These are phyloP conservation scores for Physella acuta DNA, from an alignment of 1,140 invertebrate genomes.

Conservation along the genomic window DNA sequence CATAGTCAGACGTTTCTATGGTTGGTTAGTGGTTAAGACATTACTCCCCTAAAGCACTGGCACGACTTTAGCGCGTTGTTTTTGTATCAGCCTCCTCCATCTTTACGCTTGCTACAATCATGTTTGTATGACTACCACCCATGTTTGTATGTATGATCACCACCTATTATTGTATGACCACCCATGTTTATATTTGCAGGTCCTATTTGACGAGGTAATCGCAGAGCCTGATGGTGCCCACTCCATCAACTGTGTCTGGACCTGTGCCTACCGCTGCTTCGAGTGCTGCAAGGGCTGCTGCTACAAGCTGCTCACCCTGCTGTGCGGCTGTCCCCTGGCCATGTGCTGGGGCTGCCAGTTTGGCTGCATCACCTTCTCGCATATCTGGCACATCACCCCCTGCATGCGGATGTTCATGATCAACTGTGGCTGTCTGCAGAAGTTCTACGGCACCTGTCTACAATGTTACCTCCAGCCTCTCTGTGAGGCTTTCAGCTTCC, in stretches of 20 bases:
- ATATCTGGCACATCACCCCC: conserved; percentile 59
- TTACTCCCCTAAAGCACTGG: not conserved
- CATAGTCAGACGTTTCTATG: not conserved
- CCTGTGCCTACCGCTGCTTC: conserved; percentile 71
- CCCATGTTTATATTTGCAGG: conserved; percentile 27
- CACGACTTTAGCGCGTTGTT: not conserved
- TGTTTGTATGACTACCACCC: not conserved
- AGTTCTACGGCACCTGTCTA: conserved; percentile 64
- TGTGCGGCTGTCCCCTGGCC: conserved; percentile 71
- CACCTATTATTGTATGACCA: not conserved
- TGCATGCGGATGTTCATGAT: conserved; percentile 58
- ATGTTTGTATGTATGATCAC: not conserved
- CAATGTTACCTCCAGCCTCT: conserved; percentile 68
- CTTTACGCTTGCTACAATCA: not conserved
- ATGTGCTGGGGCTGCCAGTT: conserved; percentile 72
- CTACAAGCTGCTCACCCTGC: conserved; percentile 70
- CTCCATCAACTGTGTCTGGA: conserved; percentile 75
- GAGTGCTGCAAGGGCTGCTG: conserved; percentile 69
- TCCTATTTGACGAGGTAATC: conserved; percentile 72
- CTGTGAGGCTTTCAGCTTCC: conserved; percentile 67
- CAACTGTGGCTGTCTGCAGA: conserved; percentile 67
- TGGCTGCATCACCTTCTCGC: conserved; percentile 71
- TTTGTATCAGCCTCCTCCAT: not conserved
- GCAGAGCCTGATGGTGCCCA: conserved; percentile 75
- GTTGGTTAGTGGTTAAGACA: not conserved